Evolutionary conservation across 2,888 invertebrate genomes (phyloP).

Genomic region (Erpobdella octoculata): DNA sequence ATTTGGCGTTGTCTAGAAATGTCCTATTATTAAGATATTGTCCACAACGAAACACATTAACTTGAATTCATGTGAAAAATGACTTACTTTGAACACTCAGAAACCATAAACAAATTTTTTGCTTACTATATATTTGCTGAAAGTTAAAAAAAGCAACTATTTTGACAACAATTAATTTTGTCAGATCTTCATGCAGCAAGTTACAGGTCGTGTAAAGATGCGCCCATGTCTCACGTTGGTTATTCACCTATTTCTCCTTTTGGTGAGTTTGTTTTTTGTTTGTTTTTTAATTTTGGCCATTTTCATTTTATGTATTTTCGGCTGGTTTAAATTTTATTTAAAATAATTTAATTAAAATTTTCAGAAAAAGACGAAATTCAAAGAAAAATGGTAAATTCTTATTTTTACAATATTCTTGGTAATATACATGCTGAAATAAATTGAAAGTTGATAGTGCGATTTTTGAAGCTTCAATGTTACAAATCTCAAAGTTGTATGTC

Average conservation of each 20-base stretch:
- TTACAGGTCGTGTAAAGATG: constrained; percentile 30
- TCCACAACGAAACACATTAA: too few species aligned
- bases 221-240: constrained; percentile 36
- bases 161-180: too few species aligned
- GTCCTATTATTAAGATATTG: too few species aligned
- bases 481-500: not conserved
- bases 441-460: too few species aligned
- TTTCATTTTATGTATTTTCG: not conserved
- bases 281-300: not conserved
- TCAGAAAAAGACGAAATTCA: not conserved
- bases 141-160: too few species aligned
- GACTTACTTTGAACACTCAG: not conserved
- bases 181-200: constrained; percentile 7
- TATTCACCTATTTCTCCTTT: constrained; percentile 39
- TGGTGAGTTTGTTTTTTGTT: constrained; percentile 35
- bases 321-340: not conserved
- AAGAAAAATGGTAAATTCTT: too few species aligned
- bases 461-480: too few species aligned
- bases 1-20: too few species aligned
- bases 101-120: too few species aligned
- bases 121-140: not conserved
- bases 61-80: not conserved
- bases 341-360: not conserved
- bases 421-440: too few species aligned
- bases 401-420: too few species aligned